Evolutionary conservation across 1,140 invertebrate genomes (phyloP).

Genomic region (Tenebrio molitor): DNA sequence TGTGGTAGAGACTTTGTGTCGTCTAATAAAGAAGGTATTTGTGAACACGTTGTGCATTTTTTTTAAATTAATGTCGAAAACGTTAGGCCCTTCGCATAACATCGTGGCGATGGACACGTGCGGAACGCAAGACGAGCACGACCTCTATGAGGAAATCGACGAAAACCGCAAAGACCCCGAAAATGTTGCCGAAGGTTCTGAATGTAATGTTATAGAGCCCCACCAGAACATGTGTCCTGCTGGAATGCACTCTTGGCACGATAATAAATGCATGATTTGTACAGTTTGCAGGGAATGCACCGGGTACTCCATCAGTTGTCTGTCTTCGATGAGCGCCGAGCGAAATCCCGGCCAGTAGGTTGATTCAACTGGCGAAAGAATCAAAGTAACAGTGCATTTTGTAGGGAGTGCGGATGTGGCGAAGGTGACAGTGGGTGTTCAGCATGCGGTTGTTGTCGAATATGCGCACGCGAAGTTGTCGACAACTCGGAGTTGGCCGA

Average conservation of each 20-base stretch:
- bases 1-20: conserved; percentile 91
- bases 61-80: conserved; percentile 29
- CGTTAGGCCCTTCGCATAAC: conserved; percentile 58
- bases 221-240: conserved; percentile 76
- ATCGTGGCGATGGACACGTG: conserved; percentile 76
- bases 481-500: conserved; percentile 69
- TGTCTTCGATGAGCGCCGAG: conserved; percentile 83
- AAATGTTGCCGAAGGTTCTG: conserved; percentile 68
- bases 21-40: conserved; percentile 73
- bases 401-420: conserved; percentile 94
- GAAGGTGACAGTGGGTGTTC: conserved; percentile 94
- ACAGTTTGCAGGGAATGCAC: conserved; percentile 94
- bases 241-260: conserved; percentile 81
- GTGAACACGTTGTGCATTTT: background rate
- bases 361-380: conserved; percentile 17
- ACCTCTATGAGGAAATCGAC: conserved; percentile 61
- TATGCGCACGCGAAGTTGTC: conserved; percentile 83
- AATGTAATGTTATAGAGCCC: conserved; percentile 65
- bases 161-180: conserved; percentile 58
- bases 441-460: conserved; percentile 91
- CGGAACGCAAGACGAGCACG: conserved; percentile 72
- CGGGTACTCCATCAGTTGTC: conserved; percentile 89
- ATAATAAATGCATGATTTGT: conserved; percentile 90
- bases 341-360: conserved; percentile 90
- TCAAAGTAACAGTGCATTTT: background rate